Percentiles rank a stretch among this genome's conserved stretches.
phyloP scores from a whole-genome alignment of 92 coral and sea anemone species.

The Ricordea florida region DNA sequence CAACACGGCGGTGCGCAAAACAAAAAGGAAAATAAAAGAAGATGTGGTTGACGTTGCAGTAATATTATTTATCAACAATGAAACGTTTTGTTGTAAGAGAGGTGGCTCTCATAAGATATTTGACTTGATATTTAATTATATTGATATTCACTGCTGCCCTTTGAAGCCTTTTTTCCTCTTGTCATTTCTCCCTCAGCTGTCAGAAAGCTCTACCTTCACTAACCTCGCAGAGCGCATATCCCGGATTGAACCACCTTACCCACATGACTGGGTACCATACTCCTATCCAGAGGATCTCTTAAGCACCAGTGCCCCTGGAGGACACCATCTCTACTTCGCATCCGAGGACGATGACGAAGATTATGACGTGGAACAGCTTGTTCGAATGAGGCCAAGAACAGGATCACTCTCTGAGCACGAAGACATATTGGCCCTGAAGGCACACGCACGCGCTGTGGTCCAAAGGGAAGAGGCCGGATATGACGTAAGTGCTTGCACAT shows the following conservation, averaged over 20 bases:
- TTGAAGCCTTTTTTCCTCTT: not conserved
- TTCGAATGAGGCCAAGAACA: constrained; percentile 82
- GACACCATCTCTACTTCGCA: constrained; percentile 55
- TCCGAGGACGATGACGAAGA: constrained; percentile 89
- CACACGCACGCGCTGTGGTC: constrained; percentile 70
- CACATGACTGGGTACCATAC: constrained; percentile 71
- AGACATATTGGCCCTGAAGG: constrained; percentile 77
- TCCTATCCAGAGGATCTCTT: constrained; percentile 50
- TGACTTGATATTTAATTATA: not conserved
- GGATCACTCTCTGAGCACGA: constrained; percentile 99
- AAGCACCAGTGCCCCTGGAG: constrained; percentile 70
- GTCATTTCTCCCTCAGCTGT: constrained; percentile 25
- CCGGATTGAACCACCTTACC: constrained; percentile 92
- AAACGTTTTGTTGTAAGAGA: too few relatives aligned
- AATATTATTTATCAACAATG: too few relatives aligned
- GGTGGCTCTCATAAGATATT: too few relatives aligned
- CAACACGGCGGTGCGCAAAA: too few relatives aligned
- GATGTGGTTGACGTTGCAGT: too few relatives aligned
- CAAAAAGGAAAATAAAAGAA: too few relatives aligned
- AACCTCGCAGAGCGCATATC: constrained; percentile 92
- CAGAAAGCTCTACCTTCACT: constrained; percentile 74
- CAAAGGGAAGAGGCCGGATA: constrained; percentile 91
- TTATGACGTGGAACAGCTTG: constrained; percentile 71
- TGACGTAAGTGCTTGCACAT: constrained; percentile 67
- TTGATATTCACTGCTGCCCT: not conserved